Conservation (phyloP, 1,140 invertebrate genomes). For the Asobara japonica region DNA sequence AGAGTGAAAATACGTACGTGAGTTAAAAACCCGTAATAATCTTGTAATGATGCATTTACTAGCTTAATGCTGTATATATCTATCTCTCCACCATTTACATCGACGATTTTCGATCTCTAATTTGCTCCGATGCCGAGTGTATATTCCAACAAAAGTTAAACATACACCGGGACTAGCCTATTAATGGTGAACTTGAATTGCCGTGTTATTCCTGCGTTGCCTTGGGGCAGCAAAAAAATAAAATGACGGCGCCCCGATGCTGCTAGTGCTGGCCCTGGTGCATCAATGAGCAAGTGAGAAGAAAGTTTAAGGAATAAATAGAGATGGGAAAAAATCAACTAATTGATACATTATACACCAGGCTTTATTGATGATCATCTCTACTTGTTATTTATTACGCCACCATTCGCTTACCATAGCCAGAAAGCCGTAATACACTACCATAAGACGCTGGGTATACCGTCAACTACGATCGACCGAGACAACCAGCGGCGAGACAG, state of each 20-base stretch:
- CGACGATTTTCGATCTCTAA: neutral
- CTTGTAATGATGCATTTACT: conserved; percentile 2
- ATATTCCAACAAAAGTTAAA: conserved; percentile 4
- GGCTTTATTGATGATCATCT: conserved; percentile 37
- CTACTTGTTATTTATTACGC: conserved; percentile 35
- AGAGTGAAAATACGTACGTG: neutral
- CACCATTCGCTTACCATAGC: conserved; percentile 19
- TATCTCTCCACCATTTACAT: neutral
- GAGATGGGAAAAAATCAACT: conserved; percentile 24
- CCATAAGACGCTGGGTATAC: conserved; percentile 7
- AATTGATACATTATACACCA: conserved; percentile 38
- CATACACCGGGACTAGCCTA: neutral
- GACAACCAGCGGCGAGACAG: conserved; percentile 10
- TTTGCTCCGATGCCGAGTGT: neutral
- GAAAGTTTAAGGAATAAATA: neutral
- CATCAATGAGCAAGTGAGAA: conserved; percentile 2
- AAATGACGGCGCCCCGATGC: conserved; percentile 25
- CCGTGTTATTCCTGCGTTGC: neutral
- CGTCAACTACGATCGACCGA: conserved; percentile 2
- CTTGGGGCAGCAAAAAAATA: conserved; percentile 5
- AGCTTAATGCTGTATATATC: conserved; percentile 8
- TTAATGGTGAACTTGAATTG: conserved; percentile 6
- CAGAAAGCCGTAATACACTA: neutral
- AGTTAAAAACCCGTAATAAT: conserved; percentile 4
- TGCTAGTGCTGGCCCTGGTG: neutral